phyloP scores from a whole-genome alignment of 1,140 invertebrate species.

The Heliothis subflexa region DNA sequence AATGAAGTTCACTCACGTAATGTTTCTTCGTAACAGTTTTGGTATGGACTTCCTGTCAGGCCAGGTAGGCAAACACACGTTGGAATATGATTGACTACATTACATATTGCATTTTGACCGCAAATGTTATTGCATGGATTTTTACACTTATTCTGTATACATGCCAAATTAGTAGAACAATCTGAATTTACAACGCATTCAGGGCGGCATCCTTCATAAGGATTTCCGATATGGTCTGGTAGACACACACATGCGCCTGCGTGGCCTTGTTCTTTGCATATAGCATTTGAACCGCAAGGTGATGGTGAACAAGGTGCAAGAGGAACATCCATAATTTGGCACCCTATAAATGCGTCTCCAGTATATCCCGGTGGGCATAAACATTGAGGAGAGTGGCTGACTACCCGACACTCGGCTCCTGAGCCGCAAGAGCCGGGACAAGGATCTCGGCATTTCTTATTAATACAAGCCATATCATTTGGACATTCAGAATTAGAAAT shows the following conservation, averaged over 20 bases:
- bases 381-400: constrained; percentile 90
- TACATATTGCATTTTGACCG: constrained; percentile 88
- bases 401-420: constrained; percentile 89
- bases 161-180: constrained; percentile 87
- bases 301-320: constrained; percentile 88
- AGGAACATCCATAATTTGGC: constrained; percentile 81
- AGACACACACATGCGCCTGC: constrained; percentile 89
- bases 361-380: constrained; percentile 87
- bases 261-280: constrained; percentile 87
- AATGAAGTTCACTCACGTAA: constrained; percentile 59
- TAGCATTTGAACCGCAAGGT: constrained; percentile 90
- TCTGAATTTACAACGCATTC: constrained; percentile 89
- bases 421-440: constrained; percentile 91
- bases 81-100: constrained; percentile 87
- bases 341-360: constrained; percentile 88
- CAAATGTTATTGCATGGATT: constrained; percentile 90
- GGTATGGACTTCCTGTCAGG: constrained; percentile 87
- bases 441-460: constrained; percentile 91
- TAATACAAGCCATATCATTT: constrained; percentile 90
- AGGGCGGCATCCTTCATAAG: constrained; percentile 89
- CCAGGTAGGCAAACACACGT: constrained; percentile 87
- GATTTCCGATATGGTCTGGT: constrained; percentile 88
- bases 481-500: constrained; percentile 91
- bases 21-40: constrained; percentile 71
- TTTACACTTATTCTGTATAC: constrained; percentile 88